Conservation (phyloP, 2,888 invertebrate genomes). For the Crossocerus cetratus region DNA sequence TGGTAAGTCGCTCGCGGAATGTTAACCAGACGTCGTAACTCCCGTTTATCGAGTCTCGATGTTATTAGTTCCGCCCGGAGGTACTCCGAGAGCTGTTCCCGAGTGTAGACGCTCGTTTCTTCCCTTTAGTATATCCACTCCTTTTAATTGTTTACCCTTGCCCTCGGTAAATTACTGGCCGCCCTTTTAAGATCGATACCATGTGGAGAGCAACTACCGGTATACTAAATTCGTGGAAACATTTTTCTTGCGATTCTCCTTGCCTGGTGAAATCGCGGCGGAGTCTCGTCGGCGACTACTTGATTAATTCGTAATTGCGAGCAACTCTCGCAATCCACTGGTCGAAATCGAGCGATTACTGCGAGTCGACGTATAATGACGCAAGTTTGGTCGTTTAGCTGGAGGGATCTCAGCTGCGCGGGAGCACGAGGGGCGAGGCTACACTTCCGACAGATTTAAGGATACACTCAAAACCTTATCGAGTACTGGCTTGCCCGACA, state of each 20-base stretch:
- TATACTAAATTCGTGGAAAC: neutral
- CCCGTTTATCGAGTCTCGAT: constrained; percentile 56
- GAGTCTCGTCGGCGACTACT: neutral
- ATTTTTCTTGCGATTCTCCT: neutral
- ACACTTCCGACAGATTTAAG: constrained; percentile 9
- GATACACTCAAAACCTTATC: constrained; percentile 7
- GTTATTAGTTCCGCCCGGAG: constrained; percentile 54
- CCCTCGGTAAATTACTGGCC: constrained; percentile 40
- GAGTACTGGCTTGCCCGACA: constrained; percentile 6
- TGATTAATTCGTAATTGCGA: neutral
- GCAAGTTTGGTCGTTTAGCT: neutral
- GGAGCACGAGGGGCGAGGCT: neutral
- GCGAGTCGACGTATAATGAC: neutral
- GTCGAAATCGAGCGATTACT: neutral
- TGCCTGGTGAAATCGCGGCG: neutral
- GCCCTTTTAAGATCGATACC: constrained; percentile 38
- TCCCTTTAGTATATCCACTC: constrained; percentile 36
- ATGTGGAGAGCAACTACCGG: neutral
- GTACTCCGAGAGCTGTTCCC: constrained; percentile 41
- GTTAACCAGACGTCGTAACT: constrained; percentile 60
- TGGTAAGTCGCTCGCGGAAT: constrained; percentile 50
- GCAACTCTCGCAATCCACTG: constrained; percentile 5
- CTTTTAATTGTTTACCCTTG: constrained; percentile 50
- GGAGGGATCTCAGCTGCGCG: too few relatives aligned
- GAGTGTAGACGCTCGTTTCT: constrained; percentile 33